Conservation (phyloP, 2,113 vertebrate species). For the Oryzias javanicus region DNA sequence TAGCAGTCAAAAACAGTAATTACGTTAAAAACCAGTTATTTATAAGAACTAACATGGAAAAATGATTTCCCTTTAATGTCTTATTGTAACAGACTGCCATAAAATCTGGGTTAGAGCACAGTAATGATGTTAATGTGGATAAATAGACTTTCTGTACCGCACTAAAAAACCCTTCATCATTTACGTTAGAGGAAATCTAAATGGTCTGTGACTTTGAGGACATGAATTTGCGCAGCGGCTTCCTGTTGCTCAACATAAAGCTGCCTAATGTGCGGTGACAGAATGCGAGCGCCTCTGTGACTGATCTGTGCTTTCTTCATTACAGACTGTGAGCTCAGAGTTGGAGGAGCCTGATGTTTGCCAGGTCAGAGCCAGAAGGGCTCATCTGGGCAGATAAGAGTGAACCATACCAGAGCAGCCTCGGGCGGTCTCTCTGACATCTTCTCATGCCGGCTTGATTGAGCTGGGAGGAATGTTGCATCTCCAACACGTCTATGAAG, state of each 20-base stretch:
- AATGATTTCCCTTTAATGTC: too few species aligned
- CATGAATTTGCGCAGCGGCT: slow-evolving; percentile 30
- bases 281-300: slow-evolving; percentile 41
- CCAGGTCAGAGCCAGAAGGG: slow-evolving; percentile 67
- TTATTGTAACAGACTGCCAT: neutral
- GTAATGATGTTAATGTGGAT: neutral
- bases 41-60: too few species aligned
- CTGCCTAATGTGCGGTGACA: slow-evolving; percentile 41
- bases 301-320: slow-evolving; percentile 61
- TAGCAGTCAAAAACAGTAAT: too few species aligned
- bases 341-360: slow-evolving; percentile 59
- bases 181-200: slow-evolving; percentile 22
- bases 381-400: slow-evolving; percentile 69
- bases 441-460: slow-evolving; percentile 56
- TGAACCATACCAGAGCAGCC: slow-evolving; percentile 67
- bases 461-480: slow-evolving; percentile 51
- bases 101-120: neutral
- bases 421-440: slow-evolving; percentile 60
- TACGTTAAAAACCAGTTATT: too few species aligned
- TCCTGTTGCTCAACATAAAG: slow-evolving; percentile 48
- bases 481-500: slow-evolving; percentile 22
- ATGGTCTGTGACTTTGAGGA: slow-evolving; percentile 36
- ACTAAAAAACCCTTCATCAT: slow-evolving; percentile 4
- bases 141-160: neutral
- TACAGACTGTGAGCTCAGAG: slow-evolving; percentile 36